phyloP scores from a whole-genome alignment of 2,797 vertebrate species.

The Benthosema pterotum region DNA sequence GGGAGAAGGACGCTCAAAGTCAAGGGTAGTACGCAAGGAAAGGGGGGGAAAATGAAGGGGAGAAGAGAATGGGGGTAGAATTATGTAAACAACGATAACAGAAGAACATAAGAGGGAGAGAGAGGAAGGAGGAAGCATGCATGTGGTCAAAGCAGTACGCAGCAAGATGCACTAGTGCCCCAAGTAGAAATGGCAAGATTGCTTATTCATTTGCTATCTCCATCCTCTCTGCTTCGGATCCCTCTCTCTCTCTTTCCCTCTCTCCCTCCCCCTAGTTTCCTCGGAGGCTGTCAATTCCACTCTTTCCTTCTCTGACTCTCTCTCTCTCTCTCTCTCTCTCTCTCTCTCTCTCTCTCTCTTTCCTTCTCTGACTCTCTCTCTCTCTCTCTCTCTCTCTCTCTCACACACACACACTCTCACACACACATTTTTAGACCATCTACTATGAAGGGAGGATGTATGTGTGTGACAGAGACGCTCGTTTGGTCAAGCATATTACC shows the following conservation, averaged over 20 bases:
- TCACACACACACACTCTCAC: slow-evolving; percentile 54
- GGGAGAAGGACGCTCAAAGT: slow-evolving; percentile 27
- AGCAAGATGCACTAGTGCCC: slow-evolving; percentile 67
- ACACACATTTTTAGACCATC: slow-evolving; percentile 66
- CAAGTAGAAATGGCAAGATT: slow-evolving; percentile 74
- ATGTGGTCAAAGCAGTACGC: slow-evolving; percentile 68
- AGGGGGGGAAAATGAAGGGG: not conserved
- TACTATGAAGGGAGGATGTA: slow-evolving; percentile 50
- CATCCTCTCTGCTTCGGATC: slow-evolving; percentile 65
- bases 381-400: slow-evolving; percentile 29
- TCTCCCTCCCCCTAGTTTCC: slow-evolving; percentile 13
- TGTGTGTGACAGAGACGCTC: slow-evolving; percentile 67
- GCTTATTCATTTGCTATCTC: slow-evolving; percentile 75
- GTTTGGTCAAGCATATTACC: slow-evolving; percentile 74
- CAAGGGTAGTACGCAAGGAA: not conserved
- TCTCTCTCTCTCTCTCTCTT: slow-evolving; percentile 1
- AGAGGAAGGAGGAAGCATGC: slow-evolving; percentile 71
- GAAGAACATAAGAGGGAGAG: slow-evolving; percentile 28
- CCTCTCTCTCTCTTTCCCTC: slow-evolving; percentile 44
- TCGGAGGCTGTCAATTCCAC: slow-evolving; percentile 9
- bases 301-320: slow-evolving; percentile 36
- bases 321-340: slow-evolving; percentile 13
- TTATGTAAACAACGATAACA: slow-evolving; percentile 47
- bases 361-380: slow-evolving; percentile 19
- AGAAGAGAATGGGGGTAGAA: slow-evolving; percentile 15